A percentile compares a stretch with the other conserved stretches of the same genome.
Conservation (phyloP, 2,888 invertebrate species). For the Dimorphilus gyrociliatus region DNA sequence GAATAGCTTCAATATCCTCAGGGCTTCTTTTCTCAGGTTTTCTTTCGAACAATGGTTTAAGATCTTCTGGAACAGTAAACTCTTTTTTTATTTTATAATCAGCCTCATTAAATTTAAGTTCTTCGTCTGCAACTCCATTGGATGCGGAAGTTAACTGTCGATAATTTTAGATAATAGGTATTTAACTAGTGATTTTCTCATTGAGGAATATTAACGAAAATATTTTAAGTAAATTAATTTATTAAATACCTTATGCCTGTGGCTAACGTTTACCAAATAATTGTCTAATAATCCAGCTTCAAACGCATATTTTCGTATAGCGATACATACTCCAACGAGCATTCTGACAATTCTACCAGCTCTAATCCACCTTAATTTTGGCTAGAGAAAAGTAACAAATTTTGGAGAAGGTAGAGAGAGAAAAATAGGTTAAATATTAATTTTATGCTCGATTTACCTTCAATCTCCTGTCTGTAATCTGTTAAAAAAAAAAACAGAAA, state of each 20-base stretch:
- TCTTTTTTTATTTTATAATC: constrained; percentile 10
- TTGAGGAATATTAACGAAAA: no score
- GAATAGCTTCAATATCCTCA: constrained; percentile 8
- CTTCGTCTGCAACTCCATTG: constrained; percentile 5
- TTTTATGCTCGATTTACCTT: no score
- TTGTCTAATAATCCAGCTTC: constrained; percentile 5
- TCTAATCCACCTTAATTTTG: constrained; percentile 1
- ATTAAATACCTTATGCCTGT: not conserved
- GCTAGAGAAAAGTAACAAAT: no score
- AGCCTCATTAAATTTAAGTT: constrained; percentile 9
- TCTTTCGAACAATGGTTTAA: no score
- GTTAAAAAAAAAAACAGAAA: no score
- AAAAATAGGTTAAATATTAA: no score
- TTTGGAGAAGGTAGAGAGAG: no score
- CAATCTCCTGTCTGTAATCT: no score
- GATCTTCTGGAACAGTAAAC: no score
- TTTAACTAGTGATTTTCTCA: no score
- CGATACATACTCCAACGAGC: constrained; percentile 4
- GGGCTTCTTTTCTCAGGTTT: constrained; percentile 7
- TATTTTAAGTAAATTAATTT: no score
- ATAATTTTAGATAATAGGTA: no score
- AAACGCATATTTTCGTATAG: constrained; percentile 6
- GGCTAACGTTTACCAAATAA: constrained; percentile 4
- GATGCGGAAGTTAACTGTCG: not conserved
- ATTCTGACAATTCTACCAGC: constrained; percentile 4